phyloP scores from a whole-genome alignment of 2,888 invertebrate genomes.

The Diarsia rubi region DNA sequence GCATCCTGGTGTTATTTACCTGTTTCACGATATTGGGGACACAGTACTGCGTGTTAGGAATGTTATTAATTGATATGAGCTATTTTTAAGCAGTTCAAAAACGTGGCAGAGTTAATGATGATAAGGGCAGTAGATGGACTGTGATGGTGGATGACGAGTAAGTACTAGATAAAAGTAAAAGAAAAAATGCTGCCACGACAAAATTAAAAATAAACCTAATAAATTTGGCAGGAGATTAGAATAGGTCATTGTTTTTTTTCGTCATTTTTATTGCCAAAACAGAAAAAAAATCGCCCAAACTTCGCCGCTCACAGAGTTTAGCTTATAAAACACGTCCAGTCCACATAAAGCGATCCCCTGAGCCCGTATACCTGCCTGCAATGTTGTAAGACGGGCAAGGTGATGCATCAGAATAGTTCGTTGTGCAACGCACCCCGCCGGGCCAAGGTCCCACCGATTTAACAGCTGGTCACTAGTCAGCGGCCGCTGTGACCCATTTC shows the following conservation, averaged over 20 bases:
- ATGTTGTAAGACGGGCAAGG: slow-evolving; percentile 75
- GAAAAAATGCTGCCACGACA: background rate
- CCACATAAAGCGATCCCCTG: slow-evolving; percentile 41
- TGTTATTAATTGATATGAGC: background rate
- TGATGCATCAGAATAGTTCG: slow-evolving; percentile 82
- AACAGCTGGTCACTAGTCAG: slow-evolving; percentile 67
- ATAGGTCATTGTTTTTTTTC: too few species aligned
- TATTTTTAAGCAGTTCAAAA: background rate
- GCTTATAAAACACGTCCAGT: background rate
- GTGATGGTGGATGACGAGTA: background rate
- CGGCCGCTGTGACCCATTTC: slow-evolving; percentile 67
- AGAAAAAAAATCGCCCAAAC: background rate
- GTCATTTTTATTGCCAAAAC: background rate
- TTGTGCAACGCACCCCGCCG: slow-evolving; percentile 80
- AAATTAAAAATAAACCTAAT: too few species aligned
- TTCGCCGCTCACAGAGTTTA: background rate
- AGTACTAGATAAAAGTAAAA: background rate
- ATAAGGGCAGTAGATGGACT: background rate
- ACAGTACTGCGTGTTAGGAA: background rate
- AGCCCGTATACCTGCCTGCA: slow-evolving; percentile 37
- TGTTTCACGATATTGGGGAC: slow-evolving; percentile 22
- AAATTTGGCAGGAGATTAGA: too few species aligned
- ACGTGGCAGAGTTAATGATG: background rate
- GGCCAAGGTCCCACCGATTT: slow-evolving; percentile 77
- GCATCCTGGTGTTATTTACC: slow-evolving; percentile 29